phyloP scores from a whole-genome alignment of 1,140 invertebrate species.

The Drosophila sturtevanti region DNA sequence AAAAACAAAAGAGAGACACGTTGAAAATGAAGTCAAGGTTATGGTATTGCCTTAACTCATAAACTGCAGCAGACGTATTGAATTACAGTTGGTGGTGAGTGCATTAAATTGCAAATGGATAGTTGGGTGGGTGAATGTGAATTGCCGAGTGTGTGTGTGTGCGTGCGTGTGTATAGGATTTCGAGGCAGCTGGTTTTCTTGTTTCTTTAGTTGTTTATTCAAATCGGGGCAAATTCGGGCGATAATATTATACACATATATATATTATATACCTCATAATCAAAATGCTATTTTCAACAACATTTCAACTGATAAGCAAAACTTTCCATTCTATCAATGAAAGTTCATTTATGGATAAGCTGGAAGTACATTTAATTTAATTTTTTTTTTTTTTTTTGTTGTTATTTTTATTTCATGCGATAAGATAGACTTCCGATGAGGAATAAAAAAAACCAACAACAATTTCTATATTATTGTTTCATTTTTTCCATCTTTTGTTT shows the following conservation, averaged over 20 bases:
- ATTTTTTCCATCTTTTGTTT: too few species aligned
- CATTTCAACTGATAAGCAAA: conserved; percentile 18
- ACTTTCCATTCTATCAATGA: conserved; percentile 1
- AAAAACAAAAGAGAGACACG: too few species aligned
- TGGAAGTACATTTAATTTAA: too few species aligned
- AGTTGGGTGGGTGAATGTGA: conserved; percentile 53
- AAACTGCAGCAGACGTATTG: conserved; percentile 47
- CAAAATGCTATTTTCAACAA: conserved; percentile 8
- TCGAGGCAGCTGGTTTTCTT: conserved; percentile 24
- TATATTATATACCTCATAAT: conserved; percentile 6
- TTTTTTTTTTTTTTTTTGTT: too few species aligned
- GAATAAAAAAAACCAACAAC: too few species aligned
- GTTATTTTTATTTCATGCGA: neutral
- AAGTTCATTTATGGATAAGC: neutral
- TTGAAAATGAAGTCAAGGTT: conserved; percentile 74
- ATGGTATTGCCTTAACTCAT: conserved; percentile 56
- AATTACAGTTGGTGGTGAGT: conserved; percentile 47
- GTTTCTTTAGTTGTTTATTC: neutral
- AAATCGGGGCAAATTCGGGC: conserved; percentile 4
- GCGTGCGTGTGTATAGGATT: conserved; percentile 44
- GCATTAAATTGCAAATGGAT: conserved; percentile 53
- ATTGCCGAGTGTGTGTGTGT: too few species aligned
- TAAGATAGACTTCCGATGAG: conserved; percentile 19
- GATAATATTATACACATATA: neutral
- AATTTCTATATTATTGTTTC: too few species aligned